Evolutionary conservation across 2,888 invertebrate species (phyloP), one percentile per base, ranked within the genome.

Genomic region (Hanleya hanleyi): DNA sequence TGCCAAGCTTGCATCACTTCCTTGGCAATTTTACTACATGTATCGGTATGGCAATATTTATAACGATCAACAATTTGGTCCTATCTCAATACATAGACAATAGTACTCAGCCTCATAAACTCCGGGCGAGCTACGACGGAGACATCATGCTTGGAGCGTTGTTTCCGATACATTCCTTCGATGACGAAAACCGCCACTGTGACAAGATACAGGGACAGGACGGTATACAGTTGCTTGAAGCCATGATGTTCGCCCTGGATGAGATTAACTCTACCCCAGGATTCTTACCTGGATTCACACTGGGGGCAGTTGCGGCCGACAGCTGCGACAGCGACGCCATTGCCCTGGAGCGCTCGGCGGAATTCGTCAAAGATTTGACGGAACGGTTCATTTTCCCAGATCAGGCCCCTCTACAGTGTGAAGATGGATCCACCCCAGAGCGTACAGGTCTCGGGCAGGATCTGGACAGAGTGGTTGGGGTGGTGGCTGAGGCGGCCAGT

Each of bases 181-280:
- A 70, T 7, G 69, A 64, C 35, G 72, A 72, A 18, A 67, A 36
- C 9, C 26, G 36, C 2, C 93, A 82, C 93, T 93, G 87, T 81
- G 61, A 65, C 1, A 64, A 38, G 2, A 70, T 81, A 3, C 93
- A 94, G 86, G 93, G 93, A 77, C 94, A 94, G 83, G 94, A 94
- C 80, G 94, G 94, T 22, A 92, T 94, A 73, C 94, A 94, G 84
- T 92, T 94, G 4, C 89, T 95, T 74, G 94, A 95, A 84, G 94
- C 94, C 1, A 93, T 94, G 92, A 88, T 94, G 4, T 94, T 92
- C 89, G 93, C 94, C 3, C 88, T 94, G 36, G 93, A 94, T 80
- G 92, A 93, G 82, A 94, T 94, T 74, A 95, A 95, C 89, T 90
- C 89, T 12, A 92, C 93, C 82, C 83, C 89, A 4, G 71, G 75